Base-by-base conservation (phyloP, 2,113 vertebrate species). In the Eurystomus gularis region DNA sequence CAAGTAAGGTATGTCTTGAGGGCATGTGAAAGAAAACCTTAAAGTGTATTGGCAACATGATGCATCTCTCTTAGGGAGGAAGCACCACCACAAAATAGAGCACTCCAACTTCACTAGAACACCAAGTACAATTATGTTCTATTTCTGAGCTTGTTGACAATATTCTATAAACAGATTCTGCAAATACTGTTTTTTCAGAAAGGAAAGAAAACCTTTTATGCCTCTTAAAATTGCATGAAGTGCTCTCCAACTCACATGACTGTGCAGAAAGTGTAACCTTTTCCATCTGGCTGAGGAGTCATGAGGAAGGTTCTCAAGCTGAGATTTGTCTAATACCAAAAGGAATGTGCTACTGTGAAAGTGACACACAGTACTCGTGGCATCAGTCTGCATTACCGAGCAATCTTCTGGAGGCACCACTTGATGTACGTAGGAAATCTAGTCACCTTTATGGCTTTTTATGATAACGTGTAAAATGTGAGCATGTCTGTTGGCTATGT, bases 61-160 rank as follows among this genome's bases (percentile, higher is more conserved):
- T 57, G 42, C 31, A n/a, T 46, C 52, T 51, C 15, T 86, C 20
- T 2, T n/a, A 10, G 21, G 25, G 29, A 78, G 39, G 70, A 88
- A 84, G 23, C 26, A 49, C 48, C 39, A 68, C 49, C 71, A 23
- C 68, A 81, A 65, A 90, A 75, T 10, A 71, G 21, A 77, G 5
- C 13, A 79, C 48, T 54, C 52, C 48, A 60, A 11, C 25, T 88
- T 86, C 40, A 42, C 46, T 68, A 55, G 73, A 69, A 84, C 25
- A 54, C 16, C 0, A 2, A 77, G 73, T 91, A 52, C 57, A 66
- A 29, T 78, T 64, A 26, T 35, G 18, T 84, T 94, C 71, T 95
- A 26, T 92, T 96, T 94, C 66, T 85, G 76, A 90, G 37, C 51
- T 91, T 94, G 88, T 82, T 95, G 93, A 46, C 69, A 65, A 17